Base-by-base conservation (phyloP, 1,140 invertebrate genomes). In the Drosophila erecta region DNA sequence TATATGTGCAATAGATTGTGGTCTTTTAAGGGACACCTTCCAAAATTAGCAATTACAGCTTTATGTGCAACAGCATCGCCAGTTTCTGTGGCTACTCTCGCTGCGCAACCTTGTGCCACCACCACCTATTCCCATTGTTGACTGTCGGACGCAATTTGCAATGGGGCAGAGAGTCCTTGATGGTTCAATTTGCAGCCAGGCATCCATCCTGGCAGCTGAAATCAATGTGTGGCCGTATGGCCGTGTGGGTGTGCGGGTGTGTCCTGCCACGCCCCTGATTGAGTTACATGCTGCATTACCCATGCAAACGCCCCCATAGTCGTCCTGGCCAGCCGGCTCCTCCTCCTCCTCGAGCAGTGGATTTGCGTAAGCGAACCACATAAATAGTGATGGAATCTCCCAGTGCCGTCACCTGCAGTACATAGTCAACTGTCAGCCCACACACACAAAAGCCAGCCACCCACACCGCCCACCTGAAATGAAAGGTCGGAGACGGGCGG, bases 211-310 rank as follows among this genome's bases (percentile, higher is more conserved):
- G 11, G 7, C 14, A 14, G 22, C 44, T 47, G 47, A 59, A 15
- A n/a, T 20, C 38, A 27, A 30, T 20, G 53, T 43, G 53, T 35
- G 33, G 24, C 20, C 41, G 35, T n/a, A 17, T 37, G 38, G 50
- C 0, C 5, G 14, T 14, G 17, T 30, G 38, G 46, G 7, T 1
- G 27, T 30, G 4, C 24, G 24, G 24, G 61, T 55, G 47, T 41
- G 51, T 47, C 37, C 20, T 43, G 30, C 73, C 55, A 55, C 73
- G 64, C 61, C 72, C 37, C 72, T 76, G 73, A 76, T 76, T 76
- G 55, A 76, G 74, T 76, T 76, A 76, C 73, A 76, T 44, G 74
- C 74, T 76, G 62, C 73, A 76, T 76, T 76, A 76, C 27, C 61
- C 73, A 44, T 69, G 73, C 62, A 69, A 43, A 43, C 71, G 49